A percentile compares a stretch with the other conserved stretches of the same genome.
Evolutionary conservation across 2,113 vertebrate species (phyloP).

Genomic region (Panurus biarmicus): DNA sequence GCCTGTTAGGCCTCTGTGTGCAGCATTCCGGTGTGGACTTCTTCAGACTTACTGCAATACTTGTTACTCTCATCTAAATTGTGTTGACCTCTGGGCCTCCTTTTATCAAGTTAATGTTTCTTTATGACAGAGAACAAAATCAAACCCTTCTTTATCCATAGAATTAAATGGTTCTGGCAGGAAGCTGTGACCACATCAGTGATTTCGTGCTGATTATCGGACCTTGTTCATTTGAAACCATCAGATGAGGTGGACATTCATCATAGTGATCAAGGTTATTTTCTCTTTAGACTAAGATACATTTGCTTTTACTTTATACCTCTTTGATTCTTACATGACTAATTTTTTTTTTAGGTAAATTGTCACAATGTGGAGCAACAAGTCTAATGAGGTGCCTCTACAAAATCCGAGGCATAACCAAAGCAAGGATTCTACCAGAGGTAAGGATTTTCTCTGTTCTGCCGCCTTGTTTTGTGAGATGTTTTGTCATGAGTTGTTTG

Average conservation of each 20-base stretch:
- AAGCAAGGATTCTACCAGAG: constrained; percentile 72
- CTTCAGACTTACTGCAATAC: not conserved
- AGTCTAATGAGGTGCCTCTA: constrained; percentile 71
- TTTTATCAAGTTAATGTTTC: not conserved
- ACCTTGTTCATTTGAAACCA: not conserved
- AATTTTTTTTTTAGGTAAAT: constrained; percentile 67
- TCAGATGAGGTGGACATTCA: not conserved
- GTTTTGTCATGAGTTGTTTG: not conserved
- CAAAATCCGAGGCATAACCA: constrained; percentile 64
- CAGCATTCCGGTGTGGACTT: not conserved
- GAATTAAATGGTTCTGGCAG: not conserved
- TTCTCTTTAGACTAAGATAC: not conserved
- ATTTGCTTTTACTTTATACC: not conserved
- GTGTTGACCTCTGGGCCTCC: not conserved
- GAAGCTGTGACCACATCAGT: not conserved
- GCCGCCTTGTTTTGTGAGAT: not conserved
- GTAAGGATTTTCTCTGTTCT: constrained; percentile 58
- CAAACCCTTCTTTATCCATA: not conserved
- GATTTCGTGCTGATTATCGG: not conserved
- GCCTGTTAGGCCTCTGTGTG: not conserved
- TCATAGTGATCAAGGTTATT: not conserved
- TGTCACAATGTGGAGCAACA: constrained; percentile 82
- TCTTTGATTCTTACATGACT: not conserved
- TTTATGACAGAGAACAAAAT: not conserved
- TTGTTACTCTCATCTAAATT: not conserved